These are phyloP conservation scores for Apoderus coryli DNA, from an alignment of 2,888 invertebrate genomes.

Conservation along the genomic window DNA sequence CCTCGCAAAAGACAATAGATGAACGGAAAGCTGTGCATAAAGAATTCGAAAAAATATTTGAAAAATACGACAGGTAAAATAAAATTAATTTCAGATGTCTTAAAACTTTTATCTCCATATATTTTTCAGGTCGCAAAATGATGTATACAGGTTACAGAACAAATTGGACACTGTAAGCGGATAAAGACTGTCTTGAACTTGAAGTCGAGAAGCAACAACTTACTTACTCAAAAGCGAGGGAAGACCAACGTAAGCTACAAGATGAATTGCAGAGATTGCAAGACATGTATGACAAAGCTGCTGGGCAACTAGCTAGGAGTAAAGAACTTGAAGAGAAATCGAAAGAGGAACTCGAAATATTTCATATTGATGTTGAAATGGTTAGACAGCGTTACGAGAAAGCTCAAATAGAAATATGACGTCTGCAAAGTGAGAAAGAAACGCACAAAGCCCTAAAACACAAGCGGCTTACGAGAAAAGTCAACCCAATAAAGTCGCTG, in stretches of 20 bases:
- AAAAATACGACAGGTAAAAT: slow-evolving; percentile 82
- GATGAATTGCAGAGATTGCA: slow-evolving; percentile 75
- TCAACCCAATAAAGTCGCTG: slow-evolving; percentile 69
- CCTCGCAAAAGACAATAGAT: slow-evolving; percentile 70
- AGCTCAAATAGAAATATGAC: slow-evolving; percentile 67
- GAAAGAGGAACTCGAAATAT: slow-evolving; percentile 66
- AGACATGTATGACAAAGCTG: slow-evolving; percentile 79
- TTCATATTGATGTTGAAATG: slow-evolving; percentile 71
- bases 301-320: slow-evolving; percentile 65
- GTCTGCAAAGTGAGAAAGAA: slow-evolving; percentile 72
- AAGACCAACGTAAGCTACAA: slow-evolving; percentile 73
- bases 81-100: no score
- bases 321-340: slow-evolving; percentile 87
- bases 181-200: slow-evolving; percentile 70
- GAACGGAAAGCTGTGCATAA: slow-evolving; percentile 79
- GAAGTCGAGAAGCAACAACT: slow-evolving; percentile 77
- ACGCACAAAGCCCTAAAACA: slow-evolving; percentile 73
- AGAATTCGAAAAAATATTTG: slow-evolving; percentile 83
- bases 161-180: slow-evolving; percentile 78
- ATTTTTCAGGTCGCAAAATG: slow-evolving; percentile 64
- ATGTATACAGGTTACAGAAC: slow-evolving; percentile 76
- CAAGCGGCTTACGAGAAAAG: slow-evolving; percentile 76
- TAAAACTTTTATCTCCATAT: no score
- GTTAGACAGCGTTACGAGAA: slow-evolving; percentile 80
- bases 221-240: slow-evolving; percentile 63